Evolutionary conservation across 2,797 vertebrate genomes (phyloP).

Genomic region (Oophaga sylvatica): DNA sequence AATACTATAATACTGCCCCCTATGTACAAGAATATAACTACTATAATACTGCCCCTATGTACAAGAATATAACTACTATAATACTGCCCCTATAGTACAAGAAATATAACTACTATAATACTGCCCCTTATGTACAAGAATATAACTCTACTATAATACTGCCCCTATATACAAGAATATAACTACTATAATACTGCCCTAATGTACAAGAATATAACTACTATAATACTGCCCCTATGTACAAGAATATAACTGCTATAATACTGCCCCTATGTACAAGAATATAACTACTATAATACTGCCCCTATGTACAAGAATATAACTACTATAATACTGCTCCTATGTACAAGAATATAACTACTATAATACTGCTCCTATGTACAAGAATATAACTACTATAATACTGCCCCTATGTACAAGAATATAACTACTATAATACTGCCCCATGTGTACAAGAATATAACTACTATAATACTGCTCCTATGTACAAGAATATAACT

Average conservation of each 20-base stretch:
- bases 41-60: conserved; percentile 7
- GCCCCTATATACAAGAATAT: background rate
- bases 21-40: conserved; percentile 2
- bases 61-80: conserved; percentile 10
- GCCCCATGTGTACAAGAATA: background rate
- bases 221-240: conserved; percentile 7
- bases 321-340: conserved; percentile 6
- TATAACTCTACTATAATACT: conserved; percentile 16
- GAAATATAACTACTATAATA: conserved; percentile 15
- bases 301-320: background rate
- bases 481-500: background rate
- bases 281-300: conserved; percentile 11
- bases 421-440: conserved; percentile 11
- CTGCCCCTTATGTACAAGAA: background rate
- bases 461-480: conserved; percentile 5
- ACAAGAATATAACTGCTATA: conserved; percentile 6
- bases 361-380: conserved; percentile 3
- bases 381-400: conserved; percentile 10
- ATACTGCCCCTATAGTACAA: background rate
- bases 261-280: conserved; percentile 1
- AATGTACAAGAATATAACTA: conserved; percentile 1
- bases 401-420: conserved; percentile 1
- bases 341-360: conserved; percentile 1
- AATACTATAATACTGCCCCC: conserved; percentile 11
- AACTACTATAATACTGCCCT: conserved; percentile 10